Percentiles rank a stretch among this genome's conserved stretches.
Conservation (phyloP, 2,113 vertebrate species). For the Psittacula cyanocephala region DNA sequence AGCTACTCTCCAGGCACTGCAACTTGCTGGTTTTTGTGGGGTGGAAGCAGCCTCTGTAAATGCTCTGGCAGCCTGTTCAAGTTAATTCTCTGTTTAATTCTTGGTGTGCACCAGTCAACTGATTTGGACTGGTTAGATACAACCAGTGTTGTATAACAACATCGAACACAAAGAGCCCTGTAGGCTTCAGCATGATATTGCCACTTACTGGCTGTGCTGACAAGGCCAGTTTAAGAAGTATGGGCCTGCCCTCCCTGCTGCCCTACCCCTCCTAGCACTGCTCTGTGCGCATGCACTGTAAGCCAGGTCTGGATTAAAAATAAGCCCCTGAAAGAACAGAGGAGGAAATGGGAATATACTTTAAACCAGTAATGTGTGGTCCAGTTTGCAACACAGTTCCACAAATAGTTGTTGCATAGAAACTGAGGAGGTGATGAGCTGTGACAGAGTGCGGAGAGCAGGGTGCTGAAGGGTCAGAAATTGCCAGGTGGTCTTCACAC, state of each 20-base stretch:
- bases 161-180: not conserved
- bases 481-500: not conserved
- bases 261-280: not conserved
- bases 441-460: fast-evolving
- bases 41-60: not conserved
- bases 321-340: not conserved
- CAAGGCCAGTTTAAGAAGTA: not conserved
- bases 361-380: not conserved
- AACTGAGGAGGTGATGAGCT: not conserved
- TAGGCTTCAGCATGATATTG: not conserved
- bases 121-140: not conserved
- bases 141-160: not conserved
- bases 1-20: not conserved
- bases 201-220: not conserved
- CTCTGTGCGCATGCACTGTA: not conserved
- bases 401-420: not conserved
- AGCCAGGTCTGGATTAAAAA: not conserved
- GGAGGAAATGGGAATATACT: not conserved
- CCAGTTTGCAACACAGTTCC: not conserved
- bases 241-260: not conserved
- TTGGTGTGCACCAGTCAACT: not conserved
- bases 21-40: not conserved
- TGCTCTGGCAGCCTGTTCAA: not conserved
- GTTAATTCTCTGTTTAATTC: not conserved
- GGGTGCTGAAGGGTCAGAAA: not conserved